Base-by-base conservation (phyloP, 2,113 vertebrate species). In the Neodontobutis hainanensis region DNA sequence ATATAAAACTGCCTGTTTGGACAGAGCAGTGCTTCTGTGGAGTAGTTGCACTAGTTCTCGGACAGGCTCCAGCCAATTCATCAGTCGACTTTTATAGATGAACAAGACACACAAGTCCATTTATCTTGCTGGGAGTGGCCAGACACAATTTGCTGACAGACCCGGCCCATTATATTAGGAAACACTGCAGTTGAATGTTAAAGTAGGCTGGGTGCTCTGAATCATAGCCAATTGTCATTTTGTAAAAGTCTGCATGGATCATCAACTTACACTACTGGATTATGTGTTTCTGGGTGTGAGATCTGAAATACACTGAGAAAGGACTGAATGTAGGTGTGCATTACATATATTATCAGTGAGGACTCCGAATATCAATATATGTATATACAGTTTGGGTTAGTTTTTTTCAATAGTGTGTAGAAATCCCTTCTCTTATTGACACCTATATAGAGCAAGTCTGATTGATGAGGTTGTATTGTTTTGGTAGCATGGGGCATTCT, bases 91-190 rank as follows among this genome's bases (percentile, higher is more conserved):
- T 36, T n/a, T 58, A 78, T 60, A 63, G 60, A 66, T 58, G 68
- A 72, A 70, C 43, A 58, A 59, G 62, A 77, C 48, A 47, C 12
- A 5, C 60, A 50, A 67, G 70, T 68, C 61, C 12, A 71, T 83
- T 73, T 45, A 56, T 77, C 56, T 60, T 27, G 58, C 50, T 1
- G 52, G 42, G 57, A 58, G 67, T 5, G 9, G 64, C 46, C 62
- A 47, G 65, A 55, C 45, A 27, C 62, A 53, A n/a, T 52, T 53
- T 15, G 38, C 10, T 43, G 10, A 43, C 6, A 65, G 40, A 72
- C 48, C 52, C 52, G 57, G 57, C 56, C 60, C 35, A 68, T 66
- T 57, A 42, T 19, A 48, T 77, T 60, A 70, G 68, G 50, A 76
- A 71, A 69, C 66, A 35, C 50, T 43, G 58, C 61, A 43, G 60